A percentile compares a stretch with the other conserved stretches of the same genome.
Conservation (phyloP, 2,113 vertebrate genomes). For the Esox niger region DNA sequence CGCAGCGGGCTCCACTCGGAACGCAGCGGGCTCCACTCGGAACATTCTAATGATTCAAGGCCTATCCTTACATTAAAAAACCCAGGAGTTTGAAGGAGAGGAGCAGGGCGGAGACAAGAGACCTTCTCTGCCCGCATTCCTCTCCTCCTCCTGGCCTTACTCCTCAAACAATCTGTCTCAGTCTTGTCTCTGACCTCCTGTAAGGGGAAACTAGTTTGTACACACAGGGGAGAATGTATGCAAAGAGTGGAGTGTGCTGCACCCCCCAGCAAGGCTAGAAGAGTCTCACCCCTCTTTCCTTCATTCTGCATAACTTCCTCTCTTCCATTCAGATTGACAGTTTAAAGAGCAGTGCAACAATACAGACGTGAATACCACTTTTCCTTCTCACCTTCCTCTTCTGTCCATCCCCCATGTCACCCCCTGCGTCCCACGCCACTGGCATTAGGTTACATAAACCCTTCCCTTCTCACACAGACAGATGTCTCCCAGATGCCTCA, state of each 20-base stretch:
- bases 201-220: no score
- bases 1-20: neutral
- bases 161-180: neutral
- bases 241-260: neutral
- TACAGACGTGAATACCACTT: slow-evolving; percentile 50
- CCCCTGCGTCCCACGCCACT: slow-evolving; percentile 38
- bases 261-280: neutral
- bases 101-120: neutral
- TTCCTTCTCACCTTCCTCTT: no score
- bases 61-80: neutral
- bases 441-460: slow-evolving; percentile 60
- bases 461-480: slow-evolving; percentile 25
- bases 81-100: neutral
- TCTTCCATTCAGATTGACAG: slow-evolving; percentile 47
- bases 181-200: no score
- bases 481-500: slow-evolving; percentile 42
- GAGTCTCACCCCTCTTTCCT: slow-evolving; percentile 5
- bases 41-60: neutral
- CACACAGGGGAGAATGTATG: no score
- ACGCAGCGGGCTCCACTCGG: neutral
- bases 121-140: neutral
- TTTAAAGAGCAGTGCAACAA: slow-evolving; percentile 62
- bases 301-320: slow-evolving; percentile 2
- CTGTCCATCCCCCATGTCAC: slow-evolving; percentile 37
- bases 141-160: neutral